Conservation (phyloP, 2,113 vertebrate species). For the Spea multiplicata region DNA sequence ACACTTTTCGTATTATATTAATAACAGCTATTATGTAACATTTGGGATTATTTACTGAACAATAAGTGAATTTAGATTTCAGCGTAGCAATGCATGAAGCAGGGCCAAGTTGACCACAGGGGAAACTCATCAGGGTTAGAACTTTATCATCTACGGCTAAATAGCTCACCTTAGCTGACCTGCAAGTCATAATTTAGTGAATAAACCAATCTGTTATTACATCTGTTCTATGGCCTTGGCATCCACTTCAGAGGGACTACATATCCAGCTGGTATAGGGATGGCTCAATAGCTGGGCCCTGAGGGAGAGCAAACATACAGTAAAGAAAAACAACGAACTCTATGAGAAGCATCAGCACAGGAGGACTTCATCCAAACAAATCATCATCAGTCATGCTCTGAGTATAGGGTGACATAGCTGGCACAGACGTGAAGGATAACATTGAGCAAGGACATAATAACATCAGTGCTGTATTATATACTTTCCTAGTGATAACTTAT, state of each 20-base stretch:
- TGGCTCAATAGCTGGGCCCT: background rate
- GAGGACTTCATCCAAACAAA: conserved; percentile 2
- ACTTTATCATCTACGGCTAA: too few relatives aligned
- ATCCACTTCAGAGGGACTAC: conserved; percentile 20
- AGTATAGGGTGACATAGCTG: background rate
- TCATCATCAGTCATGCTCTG: background rate
- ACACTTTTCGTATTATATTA: too few relatives aligned
- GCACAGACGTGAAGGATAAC: background rate
- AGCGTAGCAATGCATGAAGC: too few relatives aligned
- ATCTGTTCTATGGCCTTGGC: conserved; percentile 32
- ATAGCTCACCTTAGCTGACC: too few relatives aligned
- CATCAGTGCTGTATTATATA: background rate
- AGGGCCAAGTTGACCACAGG: too few relatives aligned
- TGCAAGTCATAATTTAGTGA: too few relatives aligned
- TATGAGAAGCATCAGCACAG: background rate
- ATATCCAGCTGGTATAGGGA: conserved; percentile 1
- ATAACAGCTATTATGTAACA: too few relatives aligned
- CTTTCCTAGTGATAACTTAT: too few relatives aligned
- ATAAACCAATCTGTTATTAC: conserved; percentile 33
- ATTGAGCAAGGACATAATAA: background rate
- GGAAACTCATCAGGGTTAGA: too few relatives aligned
- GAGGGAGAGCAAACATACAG: conserved; percentile 3
- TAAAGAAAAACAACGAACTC: background rate
- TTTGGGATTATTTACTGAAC: too few relatives aligned
- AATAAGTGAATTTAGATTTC: too few relatives aligned